Evolutionary conservation across 2,113 vertebrate genomes (phyloP).

Genomic region (Bubo blakistoni): DNA sequence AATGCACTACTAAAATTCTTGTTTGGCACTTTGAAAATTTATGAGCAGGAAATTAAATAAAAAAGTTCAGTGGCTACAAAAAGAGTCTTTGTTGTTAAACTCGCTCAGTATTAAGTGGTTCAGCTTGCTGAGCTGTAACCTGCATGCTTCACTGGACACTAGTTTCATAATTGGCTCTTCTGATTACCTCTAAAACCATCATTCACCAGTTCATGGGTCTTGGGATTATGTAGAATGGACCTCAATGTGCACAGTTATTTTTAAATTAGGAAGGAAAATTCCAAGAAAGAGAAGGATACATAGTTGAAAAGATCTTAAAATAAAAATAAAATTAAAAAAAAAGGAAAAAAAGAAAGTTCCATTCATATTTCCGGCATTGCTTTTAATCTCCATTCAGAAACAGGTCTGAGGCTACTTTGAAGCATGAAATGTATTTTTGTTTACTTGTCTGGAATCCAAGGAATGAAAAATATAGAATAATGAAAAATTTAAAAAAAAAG

Average conservation of each 20-base stretch:
- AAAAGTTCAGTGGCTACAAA: neutral
- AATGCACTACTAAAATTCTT: neutral
- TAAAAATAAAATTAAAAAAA: neutral
- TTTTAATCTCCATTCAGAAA: neutral
- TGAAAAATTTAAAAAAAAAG: neutral
- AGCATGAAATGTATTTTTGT: neutral
- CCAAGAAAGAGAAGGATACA: neutral
- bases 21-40: neutral
- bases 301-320: neutral
- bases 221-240: neutral
- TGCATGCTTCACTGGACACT: neutral
- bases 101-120: neutral
- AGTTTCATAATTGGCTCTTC: neutral
- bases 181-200: neutral
- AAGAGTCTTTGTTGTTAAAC: neutral
- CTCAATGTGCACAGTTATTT: neutral
- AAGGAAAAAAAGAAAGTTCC: fast-evolving
- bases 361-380: fast-evolving
- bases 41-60: neutral
- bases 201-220: neutral
- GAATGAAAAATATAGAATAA: neutral
- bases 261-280: neutral
- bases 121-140: neutral
- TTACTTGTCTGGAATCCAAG: neutral
- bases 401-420: neutral